Evolutionary conservation across 2,113 vertebrate species (phyloP), one percentile per base, ranked within the genome.

Genomic region (Syngnathus scovelli): DNA sequence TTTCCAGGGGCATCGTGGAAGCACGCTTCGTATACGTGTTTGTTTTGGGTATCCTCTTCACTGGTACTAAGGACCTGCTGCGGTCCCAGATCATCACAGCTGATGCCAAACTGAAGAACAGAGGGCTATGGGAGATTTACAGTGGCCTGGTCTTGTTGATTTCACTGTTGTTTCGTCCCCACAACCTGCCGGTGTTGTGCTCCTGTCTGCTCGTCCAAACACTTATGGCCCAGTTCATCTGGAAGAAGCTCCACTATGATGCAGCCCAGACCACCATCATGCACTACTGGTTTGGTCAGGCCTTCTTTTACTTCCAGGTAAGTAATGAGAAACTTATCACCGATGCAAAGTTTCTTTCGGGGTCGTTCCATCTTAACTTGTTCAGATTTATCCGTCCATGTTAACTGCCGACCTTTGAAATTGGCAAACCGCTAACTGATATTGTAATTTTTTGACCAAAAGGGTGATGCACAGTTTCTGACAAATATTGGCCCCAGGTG

Each of bases 231-330:
- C 92, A 88, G 79, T 96, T 92, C 44, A 89, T 98, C 84, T 99
- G 96, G 96, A 94, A 85, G 84, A 91, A 90, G 18, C 89, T 98
- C 73, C 89, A 91, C 77, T 94, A 92, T 5, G 89, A 92, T 37
- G 93, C 93, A 0, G 92, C 93, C 0, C 94, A 96, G 81, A 92
- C 93, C 66, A 93, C 95, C 77, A 88, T 96, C 75, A 98, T 97
- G 92, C 95, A 98, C 79, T 97, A 96, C 76, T 99, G 97, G 96
- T 96, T 98, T 37, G 96, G 96, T 5, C 97, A 99, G 79, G 95
- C 94, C 27, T 98, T 98, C 91, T 98, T 99, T 87, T 99, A 92
- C 90, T 96, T 96, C 64, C 97, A 99, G 96, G 97, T 99, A 86
- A 89, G 87, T 4, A 12, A 33, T 33, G 27, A 33, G 27, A 33